Conservation (phyloP, 2,797 vertebrate genomes). For the Ibycter americanus region DNA sequence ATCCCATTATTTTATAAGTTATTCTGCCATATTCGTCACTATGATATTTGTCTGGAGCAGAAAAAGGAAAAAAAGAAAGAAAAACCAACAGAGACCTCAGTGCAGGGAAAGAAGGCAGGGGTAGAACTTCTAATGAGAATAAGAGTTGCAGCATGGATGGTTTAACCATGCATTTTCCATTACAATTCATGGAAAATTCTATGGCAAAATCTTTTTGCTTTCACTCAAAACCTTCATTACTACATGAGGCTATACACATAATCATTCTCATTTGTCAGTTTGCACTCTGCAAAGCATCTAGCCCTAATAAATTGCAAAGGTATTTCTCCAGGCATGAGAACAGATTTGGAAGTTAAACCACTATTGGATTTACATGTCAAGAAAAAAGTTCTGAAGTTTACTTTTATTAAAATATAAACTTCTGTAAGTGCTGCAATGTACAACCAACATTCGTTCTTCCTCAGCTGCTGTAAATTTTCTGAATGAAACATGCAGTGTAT, state of each 20-base stretch:
- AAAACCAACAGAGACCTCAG: neutral
- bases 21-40: neutral
- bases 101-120: neutral
- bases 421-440: neutral
- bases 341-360: neutral
- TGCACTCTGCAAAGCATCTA: neutral
- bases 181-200: neutral
- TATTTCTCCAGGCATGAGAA: neutral
- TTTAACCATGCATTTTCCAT: neutral
- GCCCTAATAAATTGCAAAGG: neutral
- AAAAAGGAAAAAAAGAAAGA: neutral
- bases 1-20: neutral
- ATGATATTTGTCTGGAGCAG: neutral
- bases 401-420: neutral
- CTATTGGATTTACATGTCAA: neutral
- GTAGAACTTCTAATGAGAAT: neutral
- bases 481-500: neutral
- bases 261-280: neutral
- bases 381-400: neutral
- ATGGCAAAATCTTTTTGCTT: neutral
- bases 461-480: neutral
- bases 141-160: neutral
- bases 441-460: neutral
- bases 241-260: neutral
- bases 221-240: neutral